These are phyloP conservation scores for Lepidurus apus DNA, from an alignment of 1,140 invertebrate genomes.

Conservation along the genomic window DNA sequence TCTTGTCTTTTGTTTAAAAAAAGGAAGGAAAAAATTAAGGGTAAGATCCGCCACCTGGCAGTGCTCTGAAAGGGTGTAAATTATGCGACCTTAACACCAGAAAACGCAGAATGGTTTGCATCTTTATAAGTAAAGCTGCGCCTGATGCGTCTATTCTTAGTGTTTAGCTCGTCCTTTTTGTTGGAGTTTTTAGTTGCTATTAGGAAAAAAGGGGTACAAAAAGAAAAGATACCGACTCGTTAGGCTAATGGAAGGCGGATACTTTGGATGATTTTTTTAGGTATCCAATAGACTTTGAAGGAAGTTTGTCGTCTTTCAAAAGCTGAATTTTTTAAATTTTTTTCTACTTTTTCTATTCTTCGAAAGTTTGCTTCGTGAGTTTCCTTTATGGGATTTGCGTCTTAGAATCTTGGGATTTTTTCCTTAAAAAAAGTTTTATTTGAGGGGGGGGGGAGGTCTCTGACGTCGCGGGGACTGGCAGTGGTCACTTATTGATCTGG, in stretches of 20 bases:
- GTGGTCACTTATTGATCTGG: constrained; percentile 18
- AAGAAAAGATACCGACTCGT: not conserved
- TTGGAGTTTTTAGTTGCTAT: not conserved
- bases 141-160: not conserved
- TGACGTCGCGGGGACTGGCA: constrained; percentile 6
- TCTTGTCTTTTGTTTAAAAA: too few relatives aligned
- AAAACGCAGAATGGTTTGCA: not conserved
- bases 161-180: not conserved
- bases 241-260: not conserved
- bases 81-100: not conserved
- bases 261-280: not conserved
- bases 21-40: not conserved
- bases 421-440: not conserved
- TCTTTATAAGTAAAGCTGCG: constrained; percentile 8
- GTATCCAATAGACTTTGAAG: not conserved
- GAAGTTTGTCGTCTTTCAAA: not conserved
- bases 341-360: too few relatives aligned
- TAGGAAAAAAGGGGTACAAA: not conserved
- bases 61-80: constrained; percentile 9
- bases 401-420: too few relatives aligned
- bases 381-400: too few relatives aligned
- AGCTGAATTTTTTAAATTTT: not conserved
- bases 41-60: not conserved
- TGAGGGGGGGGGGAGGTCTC: not conserved
- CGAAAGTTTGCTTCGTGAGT: too few relatives aligned